These are phyloP conservation scores for Diorhabda elongata DNA, from an alignment of 1,140 invertebrate genomes.

Conservation along the genomic window DNA sequence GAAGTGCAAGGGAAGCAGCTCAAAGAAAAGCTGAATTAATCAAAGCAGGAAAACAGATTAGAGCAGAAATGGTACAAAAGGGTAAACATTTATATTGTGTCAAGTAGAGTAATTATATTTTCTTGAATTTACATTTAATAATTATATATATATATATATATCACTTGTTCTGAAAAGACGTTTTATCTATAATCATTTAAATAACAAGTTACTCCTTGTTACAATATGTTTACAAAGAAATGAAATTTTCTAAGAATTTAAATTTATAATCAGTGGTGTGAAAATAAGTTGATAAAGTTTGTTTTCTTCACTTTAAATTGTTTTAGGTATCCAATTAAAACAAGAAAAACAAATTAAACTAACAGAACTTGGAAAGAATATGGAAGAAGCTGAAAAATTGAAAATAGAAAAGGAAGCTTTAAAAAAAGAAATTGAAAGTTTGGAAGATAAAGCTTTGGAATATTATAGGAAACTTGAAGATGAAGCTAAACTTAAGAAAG, in stretches of 20 bases:
- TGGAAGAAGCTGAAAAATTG: conserved; percentile 64
- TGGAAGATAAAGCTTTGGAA: conserved; percentile 72
- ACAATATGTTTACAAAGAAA: too few relatives aligned
- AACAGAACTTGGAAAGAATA: conserved; percentile 64
- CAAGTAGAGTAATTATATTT: too few relatives aligned
- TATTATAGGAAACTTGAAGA: conserved; percentile 69
- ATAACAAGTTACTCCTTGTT: too few relatives aligned
- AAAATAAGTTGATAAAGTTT: too few relatives aligned
- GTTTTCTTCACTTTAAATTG: too few relatives aligned
- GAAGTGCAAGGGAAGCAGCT: conserved; percentile 70
- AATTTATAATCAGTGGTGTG: too few relatives aligned
- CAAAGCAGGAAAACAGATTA: conserved; percentile 72
- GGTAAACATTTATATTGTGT: conserved; percentile 42
- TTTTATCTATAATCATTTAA: too few relatives aligned
- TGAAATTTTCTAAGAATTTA: too few relatives aligned
- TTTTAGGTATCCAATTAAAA: conserved; percentile 60
- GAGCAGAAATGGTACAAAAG: conserved; percentile 69
- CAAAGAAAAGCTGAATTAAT: conserved; percentile 67
- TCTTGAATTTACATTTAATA: too few relatives aligned
- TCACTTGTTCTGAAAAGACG: too few relatives aligned
- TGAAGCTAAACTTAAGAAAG: conserved; percentile 55
- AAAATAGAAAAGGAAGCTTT: conserved; percentile 69
- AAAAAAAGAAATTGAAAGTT: conserved; percentile 68
- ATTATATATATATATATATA: too few relatives aligned
- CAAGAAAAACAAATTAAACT: conserved; percentile 64